A percentile compares a stretch with the other conserved stretches of the same genome.
These are phyloP conservation scores for Distichodus sexfasciatus DNA, from an alignment of 2,797 vertebrate genomes.

Conservation along the genomic window DNA sequence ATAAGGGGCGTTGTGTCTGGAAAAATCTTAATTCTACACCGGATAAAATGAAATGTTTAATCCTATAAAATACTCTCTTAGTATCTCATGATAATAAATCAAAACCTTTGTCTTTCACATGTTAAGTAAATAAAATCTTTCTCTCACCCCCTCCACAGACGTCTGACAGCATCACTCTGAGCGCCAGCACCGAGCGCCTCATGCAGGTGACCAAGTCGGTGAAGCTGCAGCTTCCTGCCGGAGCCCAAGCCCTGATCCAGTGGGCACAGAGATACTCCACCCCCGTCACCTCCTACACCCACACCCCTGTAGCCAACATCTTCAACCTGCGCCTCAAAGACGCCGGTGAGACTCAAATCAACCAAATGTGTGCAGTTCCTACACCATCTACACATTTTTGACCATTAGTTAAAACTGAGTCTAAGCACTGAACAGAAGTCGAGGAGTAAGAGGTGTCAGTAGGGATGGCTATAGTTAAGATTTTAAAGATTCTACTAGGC, in stretches of 20 bases:
- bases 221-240: slow-evolving; percentile 74
- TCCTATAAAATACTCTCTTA: no score
- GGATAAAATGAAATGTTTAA: no score
- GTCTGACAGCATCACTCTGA: slow-evolving; percentile 83
- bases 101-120: not conserved
- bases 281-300: slow-evolving; percentile 89
- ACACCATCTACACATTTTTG: not conserved
- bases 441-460: no score
- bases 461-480: no score
- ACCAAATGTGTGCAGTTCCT: not conserved
- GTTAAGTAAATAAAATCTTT: not conserved
- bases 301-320: slow-evolving; percentile 84
- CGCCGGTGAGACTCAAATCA: slow-evolving; percentile 67
- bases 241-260: slow-evolving; percentile 81
- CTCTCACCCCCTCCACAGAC: slow-evolving; percentile 71
- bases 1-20: no score
- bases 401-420: no score
- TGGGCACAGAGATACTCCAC: slow-evolving; percentile 82
- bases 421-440: no score
- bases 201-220: slow-evolving; percentile 68
- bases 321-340: slow-evolving; percentile 85
- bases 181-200: slow-evolving; percentile 74
- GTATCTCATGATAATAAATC: no score
- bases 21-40: no score
- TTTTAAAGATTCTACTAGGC: no score